Base-by-base conservation (phyloP, 2,888 invertebrate genomes). In the Mimachlamys varia region DNA sequence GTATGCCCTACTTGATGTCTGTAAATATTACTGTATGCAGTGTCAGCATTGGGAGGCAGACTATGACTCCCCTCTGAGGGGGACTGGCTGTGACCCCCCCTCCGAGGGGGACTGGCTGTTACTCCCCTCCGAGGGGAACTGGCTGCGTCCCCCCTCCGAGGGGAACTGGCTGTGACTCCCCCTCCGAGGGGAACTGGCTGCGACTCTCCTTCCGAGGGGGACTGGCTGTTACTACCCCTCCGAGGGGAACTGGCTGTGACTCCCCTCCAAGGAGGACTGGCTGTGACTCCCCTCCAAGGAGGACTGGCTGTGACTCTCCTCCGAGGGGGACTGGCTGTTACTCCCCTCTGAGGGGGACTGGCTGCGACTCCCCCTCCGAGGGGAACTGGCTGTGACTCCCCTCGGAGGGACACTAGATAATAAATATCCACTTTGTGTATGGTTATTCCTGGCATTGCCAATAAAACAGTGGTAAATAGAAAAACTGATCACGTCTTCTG, bases 391-490 rank as follows among this genome's bases (percentile, higher is more conserved):
- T 76, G 76, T 76, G 76, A 76, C 27, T 22, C 76, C 33, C 33
- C 53, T 53, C 53, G 1, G 53, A 1, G 33, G 76, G 76, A 33
- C 76, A 76, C 76, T 76, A 33, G 76, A 76, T 76, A 76, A 76
- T 76, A 27, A 76, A 76, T 76, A 76, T 76, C 76, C 76, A 76
- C 17, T 76, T 76, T 76, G 76, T 76, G 76, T 76, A 76, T 33
- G 76, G 76, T 76, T 76, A 76, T 89, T 89, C 62, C 89, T 89
- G 89, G 89, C 89, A 89, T 62, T 89, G 89, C 89, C 89, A 89
- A 89, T 89, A 89, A 89, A 89, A 89, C 58, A 89, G 44, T 44
- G 62, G 27, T 37, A 76, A 58, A 89, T 37, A 53, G 37, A 53
- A n/a, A 53, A 44, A 44, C n/a, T 88, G 53, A n/a, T 50, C 44